Evolutionary conservation across 1,140 invertebrate species (phyloP), one percentile per base, ranked within the genome.

Genomic region (Euwallacea fornicatus): DNA sequence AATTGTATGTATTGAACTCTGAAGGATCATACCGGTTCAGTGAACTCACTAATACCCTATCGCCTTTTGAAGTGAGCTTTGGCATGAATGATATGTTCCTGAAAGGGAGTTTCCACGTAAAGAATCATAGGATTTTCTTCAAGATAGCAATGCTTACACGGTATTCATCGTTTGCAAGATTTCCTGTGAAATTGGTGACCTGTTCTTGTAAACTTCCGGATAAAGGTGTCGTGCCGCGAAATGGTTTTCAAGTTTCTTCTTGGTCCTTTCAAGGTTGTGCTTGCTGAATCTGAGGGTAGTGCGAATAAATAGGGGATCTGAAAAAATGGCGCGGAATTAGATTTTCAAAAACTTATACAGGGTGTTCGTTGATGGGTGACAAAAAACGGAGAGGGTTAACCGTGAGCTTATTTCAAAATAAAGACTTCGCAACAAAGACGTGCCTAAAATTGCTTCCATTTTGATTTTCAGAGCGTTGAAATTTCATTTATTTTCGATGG

Each of bases 31-130:
- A 79, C 54, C 86, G 84, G 0, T 81, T 75, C 13, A 88, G 75
- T 9, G 84, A 81, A 78, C 86, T 87, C 7, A 87, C 71, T 2
- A 85, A 78, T 7, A 88, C 81, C 73, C 84, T 82, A 77, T 85
- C 84, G 0, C 86, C 86, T 72, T 87, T 86, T 13, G 81, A 69
- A 0, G 86, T 87, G 67, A 80, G 77, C 72, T 84, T 82, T 0
- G 86, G 86, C 47, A 82, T 46, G 6, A 72, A 21, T 15, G 83
- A 83, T 81, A 86, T 85, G 33, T 67, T 72, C 9, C 77, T 78
- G 46, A 10, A 69, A 74, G 55, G 60, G 33, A 7, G 42, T 58
- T 58, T 11, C 0, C 15, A n/a, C 11, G 50, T 53, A 15, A 6
- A 9, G 8, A 15, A n/a, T 53, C 15, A 53, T 0, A 6, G 8